Conservation (phyloP, 2,888 invertebrate genomes). For the Cecidostiba fungosa region DNA sequence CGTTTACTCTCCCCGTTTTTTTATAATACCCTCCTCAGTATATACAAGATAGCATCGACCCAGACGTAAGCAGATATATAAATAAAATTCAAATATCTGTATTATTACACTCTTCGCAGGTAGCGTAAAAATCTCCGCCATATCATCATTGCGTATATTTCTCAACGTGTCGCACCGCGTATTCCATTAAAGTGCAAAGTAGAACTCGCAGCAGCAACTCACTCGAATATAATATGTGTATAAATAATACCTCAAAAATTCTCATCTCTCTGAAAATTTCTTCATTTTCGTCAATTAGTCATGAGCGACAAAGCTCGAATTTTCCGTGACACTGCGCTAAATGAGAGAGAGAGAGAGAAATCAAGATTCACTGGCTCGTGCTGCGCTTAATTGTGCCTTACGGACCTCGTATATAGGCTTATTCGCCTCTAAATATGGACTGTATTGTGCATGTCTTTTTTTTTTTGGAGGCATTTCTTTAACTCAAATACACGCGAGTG, state of each 20-base stretch:
- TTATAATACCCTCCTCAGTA: no score
- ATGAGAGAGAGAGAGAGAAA: constrained; percentile 34
- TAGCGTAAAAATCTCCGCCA: background rate
- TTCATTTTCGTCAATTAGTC: constrained; percentile 5
- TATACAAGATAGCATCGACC: no score
- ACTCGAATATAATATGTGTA: background rate
- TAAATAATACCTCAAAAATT: background rate
- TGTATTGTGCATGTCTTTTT: background rate
- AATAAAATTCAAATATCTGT: background rate
- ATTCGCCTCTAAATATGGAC: constrained; percentile 20
- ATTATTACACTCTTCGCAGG: background rate
- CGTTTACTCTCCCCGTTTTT: background rate
- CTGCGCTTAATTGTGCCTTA: constrained; percentile 32
- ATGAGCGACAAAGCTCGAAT: constrained; percentile 18
- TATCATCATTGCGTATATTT: background rate
- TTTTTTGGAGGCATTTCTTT: background rate
- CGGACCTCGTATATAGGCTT: background rate
- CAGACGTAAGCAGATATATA: no score
- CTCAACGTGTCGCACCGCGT: constrained; percentile 33
- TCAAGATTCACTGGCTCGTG: constrained; percentile 26
- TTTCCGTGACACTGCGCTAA: constrained; percentile 23
- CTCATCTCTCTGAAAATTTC: background rate
- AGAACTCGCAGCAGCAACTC: constrained; percentile 33
- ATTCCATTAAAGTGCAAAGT: constrained; percentile 55
- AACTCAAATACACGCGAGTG: background rate